phyloP scores from a whole-genome alignment of 2,113 vertebrate species.

The Mystacornis crossleyi region DNA sequence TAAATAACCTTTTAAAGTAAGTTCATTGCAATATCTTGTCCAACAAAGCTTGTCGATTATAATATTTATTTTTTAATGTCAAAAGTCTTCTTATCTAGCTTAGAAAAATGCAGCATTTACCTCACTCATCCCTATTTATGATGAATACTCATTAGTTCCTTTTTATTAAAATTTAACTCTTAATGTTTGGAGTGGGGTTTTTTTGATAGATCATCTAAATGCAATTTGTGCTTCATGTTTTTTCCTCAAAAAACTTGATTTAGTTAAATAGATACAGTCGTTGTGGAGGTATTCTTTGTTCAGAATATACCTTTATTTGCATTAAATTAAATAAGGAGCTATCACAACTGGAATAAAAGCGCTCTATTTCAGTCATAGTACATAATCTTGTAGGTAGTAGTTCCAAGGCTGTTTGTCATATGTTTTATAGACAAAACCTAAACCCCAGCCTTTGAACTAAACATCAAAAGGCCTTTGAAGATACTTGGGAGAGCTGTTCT shows the following conservation, averaged over 20 bases:
- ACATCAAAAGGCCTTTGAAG: slow-evolving; percentile 42
- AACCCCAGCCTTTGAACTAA: slow-evolving; percentile 33
- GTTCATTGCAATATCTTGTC: background rate
- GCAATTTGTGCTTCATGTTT: background rate
- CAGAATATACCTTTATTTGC: background rate
- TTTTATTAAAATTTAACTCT: background rate
- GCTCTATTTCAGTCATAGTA: background rate
- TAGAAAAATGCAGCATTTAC: background rate
- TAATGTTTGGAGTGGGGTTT: background rate
- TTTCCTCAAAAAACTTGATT: background rate
- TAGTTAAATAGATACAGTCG: background rate
- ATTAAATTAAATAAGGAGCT: background rate
- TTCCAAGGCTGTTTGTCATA: background rate
- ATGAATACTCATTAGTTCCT: background rate
- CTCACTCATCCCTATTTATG: background rate
- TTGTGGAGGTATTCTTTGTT: background rate
- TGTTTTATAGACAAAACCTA: background rate
- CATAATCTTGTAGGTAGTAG: background rate
- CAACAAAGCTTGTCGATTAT: background rate
- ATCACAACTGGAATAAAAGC: background rate
- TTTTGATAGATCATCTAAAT: background rate
- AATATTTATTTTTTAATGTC: background rate
- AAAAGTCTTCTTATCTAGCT: background rate
- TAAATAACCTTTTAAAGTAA: background rate
- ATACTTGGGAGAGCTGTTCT: background rate